Evolutionary conservation across 2,113 vertebrate species (phyloP).

Genomic region (Otus sunia): DNA sequence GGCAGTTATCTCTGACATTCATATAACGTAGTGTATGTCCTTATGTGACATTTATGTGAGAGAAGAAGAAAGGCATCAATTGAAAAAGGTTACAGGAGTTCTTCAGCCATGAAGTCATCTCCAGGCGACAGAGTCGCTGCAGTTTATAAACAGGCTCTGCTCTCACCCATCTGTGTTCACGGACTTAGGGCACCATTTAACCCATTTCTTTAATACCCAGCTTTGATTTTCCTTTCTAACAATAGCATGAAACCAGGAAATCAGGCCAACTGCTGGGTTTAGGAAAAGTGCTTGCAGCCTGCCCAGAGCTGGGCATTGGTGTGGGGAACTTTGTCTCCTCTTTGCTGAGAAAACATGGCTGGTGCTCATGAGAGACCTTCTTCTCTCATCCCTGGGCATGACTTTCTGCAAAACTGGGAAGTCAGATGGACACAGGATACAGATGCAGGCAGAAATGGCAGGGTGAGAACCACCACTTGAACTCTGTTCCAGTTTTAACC

Average conservation of each 20-base stretch:
- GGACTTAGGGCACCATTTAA: neutral
- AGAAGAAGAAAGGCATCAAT: neutral
- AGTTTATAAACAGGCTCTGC: constrained; percentile 6
- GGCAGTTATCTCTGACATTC: constrained; percentile 18
- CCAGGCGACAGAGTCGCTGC: neutral
- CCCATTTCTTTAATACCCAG: neutral
- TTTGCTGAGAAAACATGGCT: neutral
- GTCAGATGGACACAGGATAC: neutral
- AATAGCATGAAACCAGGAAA: neutral
- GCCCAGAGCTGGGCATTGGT: neutral
- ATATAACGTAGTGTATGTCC: neutral
- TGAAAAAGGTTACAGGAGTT: constrained; percentile 39
- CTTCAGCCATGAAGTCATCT: constrained; percentile 40
- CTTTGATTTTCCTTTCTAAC: neutral
- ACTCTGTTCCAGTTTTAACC: neutral
- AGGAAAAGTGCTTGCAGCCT: neutral
- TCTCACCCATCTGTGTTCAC: neutral
- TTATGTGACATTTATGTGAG: neutral
- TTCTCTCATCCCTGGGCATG: neutral
- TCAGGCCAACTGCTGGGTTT: neutral
- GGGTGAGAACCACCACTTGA: neutral
- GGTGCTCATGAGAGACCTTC: accelerated
- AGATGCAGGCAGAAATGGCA: neutral
- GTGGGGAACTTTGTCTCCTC: neutral
- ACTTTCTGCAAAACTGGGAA: neutral